Base-by-base conservation (phyloP, 1,140 invertebrate species). In the Drosophila obscura region DNA sequence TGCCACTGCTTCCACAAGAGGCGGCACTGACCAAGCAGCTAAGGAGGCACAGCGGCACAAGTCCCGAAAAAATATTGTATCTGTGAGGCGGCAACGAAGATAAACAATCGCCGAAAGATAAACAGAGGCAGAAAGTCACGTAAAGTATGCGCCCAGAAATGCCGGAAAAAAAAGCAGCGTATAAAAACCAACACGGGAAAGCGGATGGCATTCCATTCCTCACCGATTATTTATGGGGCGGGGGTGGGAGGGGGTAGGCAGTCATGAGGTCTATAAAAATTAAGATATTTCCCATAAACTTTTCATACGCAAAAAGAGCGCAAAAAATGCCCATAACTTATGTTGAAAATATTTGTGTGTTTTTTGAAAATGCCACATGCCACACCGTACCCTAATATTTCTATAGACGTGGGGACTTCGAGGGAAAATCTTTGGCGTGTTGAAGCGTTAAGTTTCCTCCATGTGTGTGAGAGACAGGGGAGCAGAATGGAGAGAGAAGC, bases 401-500 rank as follows among this genome's bases (percentile, higher is more conserved):
- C 35, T 5, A 39, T 39, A 5, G 35, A 39, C 11, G 35, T 39
- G 26, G 6, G 4, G 35, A 65, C 53, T 73, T 69, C 49, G 28
- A 65, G 53, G 49, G 51, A 84, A 60, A 68, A 59, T 31, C 67
- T 39, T 48, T 51, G 77, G 74, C 82, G 81, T 79, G 73, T 81
- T 84, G 60, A 77, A 77, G 82, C 81, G 82, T 87, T 77, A 81
- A 84, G 81, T 87, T 84, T 87, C 73, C 77, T 81, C 73, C 82
- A 84, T 81, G 77, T 85, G 77, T 82, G 66, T 51, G 56, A 44
- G 51, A 53, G 46, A 52, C 52, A 58, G 16, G 22, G 62, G 24
- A 35, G 48, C 26, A 57, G 43, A 44, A 50, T 45, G 19, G 26
- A 26, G 19, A 7, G 31, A 49, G 60, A 45, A 35, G 56, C 60